Evolutionary conservation across 2,113 vertebrate species (phyloP), one percentile per base, ranked within the genome.

Genomic region (Emydocephalus ijimae): DNA sequence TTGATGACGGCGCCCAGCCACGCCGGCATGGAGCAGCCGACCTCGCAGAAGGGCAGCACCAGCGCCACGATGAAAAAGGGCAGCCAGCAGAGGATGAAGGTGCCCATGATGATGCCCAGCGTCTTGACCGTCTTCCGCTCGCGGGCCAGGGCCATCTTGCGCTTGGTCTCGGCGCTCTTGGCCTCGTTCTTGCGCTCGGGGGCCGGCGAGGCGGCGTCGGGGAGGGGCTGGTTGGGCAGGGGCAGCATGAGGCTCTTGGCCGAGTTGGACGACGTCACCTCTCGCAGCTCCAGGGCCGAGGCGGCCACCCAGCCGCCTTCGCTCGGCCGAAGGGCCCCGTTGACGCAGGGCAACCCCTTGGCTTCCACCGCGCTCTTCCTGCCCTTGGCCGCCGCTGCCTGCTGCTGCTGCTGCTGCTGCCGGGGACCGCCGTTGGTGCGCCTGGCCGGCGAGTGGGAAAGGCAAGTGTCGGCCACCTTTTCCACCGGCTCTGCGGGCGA

Each of bases 11-110:
- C 98, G 21, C 97, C 98, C 93, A 99, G 92, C 97, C 98, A 98
- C 24, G 97, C 96, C 54, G 99, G 99, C 99, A 99, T 99, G 93
- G 98, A 98, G 95, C 99, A 99, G 95, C 98, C 97, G 93, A 98
- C 97, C 89, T 98, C 97, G 91, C 99, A 99, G 96, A 99, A 99
- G 91, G 99, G 99, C 93, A 99, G 94, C 90, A 99, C 98, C 56
- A 99, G 98, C 0, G 99, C 99, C 91, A 99, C 99, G 93, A 99
- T 99, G 97, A 99, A 99, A 95, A 99, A 99, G 3, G 99, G 99
- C 97, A 99, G 97, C 99, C 99, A 99, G 96, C 99, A 99, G 94
- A 99, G 98, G 95, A 99, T 99, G 97, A 99, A 99, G 24, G 99
- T 99, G 29, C 99, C 99, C 99, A 99, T 99, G 92, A 99, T 99